Percentiles rank a stretch among this genome's conserved stretches.
Conservation (phyloP, 1,140 invertebrate genomes). For the Helicoverpa armigera region DNA sequence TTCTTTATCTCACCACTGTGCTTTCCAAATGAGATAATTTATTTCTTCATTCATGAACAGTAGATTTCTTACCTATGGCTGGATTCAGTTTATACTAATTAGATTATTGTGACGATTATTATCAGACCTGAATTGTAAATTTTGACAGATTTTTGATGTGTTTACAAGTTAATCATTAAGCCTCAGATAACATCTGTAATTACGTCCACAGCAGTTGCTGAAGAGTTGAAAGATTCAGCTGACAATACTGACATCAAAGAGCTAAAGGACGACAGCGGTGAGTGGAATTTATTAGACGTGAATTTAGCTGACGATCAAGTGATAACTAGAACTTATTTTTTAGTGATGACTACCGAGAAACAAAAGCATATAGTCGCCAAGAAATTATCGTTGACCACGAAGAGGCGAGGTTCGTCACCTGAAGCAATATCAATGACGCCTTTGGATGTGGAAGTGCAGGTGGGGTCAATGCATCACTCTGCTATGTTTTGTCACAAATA, state of each 20-base stretch:
- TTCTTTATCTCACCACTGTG: not conserved
- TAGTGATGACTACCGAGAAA: slow-evolving; percentile 66
- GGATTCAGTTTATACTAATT: no score
- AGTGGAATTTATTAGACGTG: not conserved
- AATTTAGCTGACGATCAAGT: not conserved
- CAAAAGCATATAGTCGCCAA: slow-evolving; percentile 64
- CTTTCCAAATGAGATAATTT: not conserved
- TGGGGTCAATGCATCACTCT: slow-evolving; percentile 48
- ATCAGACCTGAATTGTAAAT: no score
- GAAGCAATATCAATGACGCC: slow-evolving; percentile 65
- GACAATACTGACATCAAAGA: slow-evolving; percentile 57
- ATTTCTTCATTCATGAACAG: no score
- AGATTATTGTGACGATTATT: no score
- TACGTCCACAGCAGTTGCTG: slow-evolving; percentile 61
- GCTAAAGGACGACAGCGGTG: slow-evolving; percentile 63
- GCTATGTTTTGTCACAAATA: slow-evolving; percentile 9
- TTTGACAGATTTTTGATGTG: no score
- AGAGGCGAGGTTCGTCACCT: slow-evolving; percentile 63
- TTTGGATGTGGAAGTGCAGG: slow-evolving; percentile 67
- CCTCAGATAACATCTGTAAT: not conserved
- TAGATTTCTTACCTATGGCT: no score
- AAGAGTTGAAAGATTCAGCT: slow-evolving; percentile 66
- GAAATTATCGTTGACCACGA: slow-evolving; percentile 63
- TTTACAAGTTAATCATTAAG: no score
- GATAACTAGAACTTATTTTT: not conserved